These are phyloP conservation scores for Melanotaenia pygmaea DNA, from an alignment of 2,797 vertebrate species.

Conservation along the genomic window DNA sequence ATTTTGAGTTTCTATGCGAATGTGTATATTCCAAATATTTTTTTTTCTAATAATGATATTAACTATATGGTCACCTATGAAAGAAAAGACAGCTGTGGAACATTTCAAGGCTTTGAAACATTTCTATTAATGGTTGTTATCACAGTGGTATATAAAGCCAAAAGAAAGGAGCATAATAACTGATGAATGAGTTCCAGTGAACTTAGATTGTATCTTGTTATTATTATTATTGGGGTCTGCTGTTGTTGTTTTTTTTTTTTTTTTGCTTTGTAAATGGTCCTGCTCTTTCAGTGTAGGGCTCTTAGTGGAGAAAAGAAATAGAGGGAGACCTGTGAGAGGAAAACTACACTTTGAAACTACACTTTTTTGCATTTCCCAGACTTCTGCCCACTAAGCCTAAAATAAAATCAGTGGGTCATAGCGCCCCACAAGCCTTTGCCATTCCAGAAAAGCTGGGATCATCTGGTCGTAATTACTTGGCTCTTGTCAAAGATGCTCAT, in stretches of 20 bases:
- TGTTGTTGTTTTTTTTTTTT: too few species aligned
- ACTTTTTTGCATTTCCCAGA: neutral
- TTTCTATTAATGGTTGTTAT: neutral
- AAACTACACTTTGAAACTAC: neutral
- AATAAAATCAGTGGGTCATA: neutral
- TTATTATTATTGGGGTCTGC: neutral
- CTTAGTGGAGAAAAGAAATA: neutral
- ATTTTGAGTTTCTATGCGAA: too few species aligned
- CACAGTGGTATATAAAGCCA: neutral
- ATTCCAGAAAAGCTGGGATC: constrained; percentile 10
- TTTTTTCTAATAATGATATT: too few species aligned
- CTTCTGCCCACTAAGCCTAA: neutral
- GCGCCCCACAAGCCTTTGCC: neutral
- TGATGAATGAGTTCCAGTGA: neutral
- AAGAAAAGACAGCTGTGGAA: too few species aligned
- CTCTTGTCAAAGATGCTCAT: constrained; percentile 1
- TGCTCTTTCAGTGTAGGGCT: too few species aligned
- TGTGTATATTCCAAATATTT: too few species aligned
- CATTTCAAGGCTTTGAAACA: too few species aligned
- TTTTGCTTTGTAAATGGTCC: too few species aligned
- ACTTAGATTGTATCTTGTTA: neutral
- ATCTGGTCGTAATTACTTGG: neutral
- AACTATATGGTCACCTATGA: neutral
- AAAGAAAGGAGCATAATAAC: neutral
- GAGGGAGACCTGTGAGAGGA: neutral